phyloP scores from a whole-genome alignment of 1,140 invertebrate genomes.

The Fopius arisanus region DNA sequence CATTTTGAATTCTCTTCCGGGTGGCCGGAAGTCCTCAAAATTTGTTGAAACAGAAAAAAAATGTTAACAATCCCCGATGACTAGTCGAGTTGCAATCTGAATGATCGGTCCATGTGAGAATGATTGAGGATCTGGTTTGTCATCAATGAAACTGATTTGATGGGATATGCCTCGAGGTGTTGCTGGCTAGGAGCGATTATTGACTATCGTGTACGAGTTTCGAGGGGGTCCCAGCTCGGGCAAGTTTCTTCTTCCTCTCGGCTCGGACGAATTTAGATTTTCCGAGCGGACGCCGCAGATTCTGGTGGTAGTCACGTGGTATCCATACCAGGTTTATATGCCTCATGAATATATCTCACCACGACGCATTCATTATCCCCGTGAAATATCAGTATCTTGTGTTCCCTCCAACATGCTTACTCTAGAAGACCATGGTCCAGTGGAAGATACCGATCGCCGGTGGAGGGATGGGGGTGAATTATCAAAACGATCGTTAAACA shows the following conservation, averaged over 20 bases:
- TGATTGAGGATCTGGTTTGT: background rate
- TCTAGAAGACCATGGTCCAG: no score
- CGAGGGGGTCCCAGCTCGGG: conserved; percentile 20
- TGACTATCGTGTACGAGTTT: conserved; percentile 49
- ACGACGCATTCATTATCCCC: background rate
- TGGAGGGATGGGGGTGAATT: no score
- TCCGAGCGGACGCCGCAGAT: conserved; percentile 54
- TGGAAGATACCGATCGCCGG: no score
- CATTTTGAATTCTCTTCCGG: conserved; percentile 63
- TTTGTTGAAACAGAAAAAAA: background rate
- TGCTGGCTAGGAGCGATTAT: conserved; percentile 53
- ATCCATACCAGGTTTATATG: conserved; percentile 23
- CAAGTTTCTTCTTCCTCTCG: conserved; percentile 27
- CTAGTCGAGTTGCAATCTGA: background rate
- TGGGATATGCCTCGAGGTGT: conserved; percentile 37
- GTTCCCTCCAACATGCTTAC: no score
- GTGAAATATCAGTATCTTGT: background rate
- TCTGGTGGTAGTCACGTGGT: conserved; percentile 55
- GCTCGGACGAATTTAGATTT: conserved; percentile 62
- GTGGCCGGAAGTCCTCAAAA: background rate
- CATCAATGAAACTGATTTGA: conserved; percentile 17
- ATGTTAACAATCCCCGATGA: background rate
- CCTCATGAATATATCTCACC: conserved; percentile 1
- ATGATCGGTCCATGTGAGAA: background rate
- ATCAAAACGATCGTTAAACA: no score